Evolutionary conservation across 2,888 invertebrate genomes (phyloP).

Genomic region (Bedellia somnulentella): DNA sequence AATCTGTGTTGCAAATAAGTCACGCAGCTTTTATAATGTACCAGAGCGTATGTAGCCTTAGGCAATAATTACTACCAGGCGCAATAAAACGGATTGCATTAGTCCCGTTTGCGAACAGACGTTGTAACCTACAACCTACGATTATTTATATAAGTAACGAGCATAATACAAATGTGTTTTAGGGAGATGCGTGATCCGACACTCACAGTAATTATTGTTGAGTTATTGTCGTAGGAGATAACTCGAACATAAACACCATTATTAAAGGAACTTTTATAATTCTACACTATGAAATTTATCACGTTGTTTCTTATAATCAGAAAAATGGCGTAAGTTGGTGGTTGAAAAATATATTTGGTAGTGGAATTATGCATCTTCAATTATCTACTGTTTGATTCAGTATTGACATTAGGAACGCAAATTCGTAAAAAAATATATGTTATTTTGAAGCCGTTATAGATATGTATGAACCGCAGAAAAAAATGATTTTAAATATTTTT

Average conservation of each 20-base stretch:
- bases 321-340: no score
- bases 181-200: constrained; percentile 34
- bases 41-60: constrained; percentile 17
- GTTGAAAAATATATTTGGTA: no score
- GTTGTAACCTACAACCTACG: constrained; percentile 20
- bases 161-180: constrained; percentile 49
- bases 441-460: no score
- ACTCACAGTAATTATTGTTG: constrained; percentile 55
- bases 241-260: constrained; percentile 39
- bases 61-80: constrained; percentile 23
- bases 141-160: constrained; percentile 30
- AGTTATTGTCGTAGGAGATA: constrained; percentile 57
- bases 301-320: no score
- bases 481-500: no score
- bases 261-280: constrained; percentile 18
- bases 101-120: constrained; percentile 33
- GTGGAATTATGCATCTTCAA: no score
- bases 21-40: constrained; percentile 15
- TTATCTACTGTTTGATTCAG: no score
- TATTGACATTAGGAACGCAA: no score
- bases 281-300: no score
- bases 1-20: constrained; percentile 8
- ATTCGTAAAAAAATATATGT: no score
- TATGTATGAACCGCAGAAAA: no score
- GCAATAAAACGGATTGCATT: constrained; percentile 28